phyloP scores from a whole-genome alignment of 2,888 invertebrate species.

The Netelia virgata region DNA sequence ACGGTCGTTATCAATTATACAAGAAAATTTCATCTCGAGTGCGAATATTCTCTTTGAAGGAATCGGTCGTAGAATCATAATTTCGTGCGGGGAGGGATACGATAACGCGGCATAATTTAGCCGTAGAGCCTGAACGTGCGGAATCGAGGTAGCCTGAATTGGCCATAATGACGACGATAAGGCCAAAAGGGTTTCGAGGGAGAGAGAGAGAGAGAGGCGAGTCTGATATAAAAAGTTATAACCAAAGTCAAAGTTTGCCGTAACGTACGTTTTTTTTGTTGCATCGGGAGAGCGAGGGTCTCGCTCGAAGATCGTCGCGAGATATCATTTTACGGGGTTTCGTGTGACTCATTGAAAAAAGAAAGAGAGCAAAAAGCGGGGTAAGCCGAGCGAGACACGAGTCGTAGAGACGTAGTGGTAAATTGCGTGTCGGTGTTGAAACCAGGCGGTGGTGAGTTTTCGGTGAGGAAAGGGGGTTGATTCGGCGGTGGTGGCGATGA shows the following conservation, averaged over 20 bases:
- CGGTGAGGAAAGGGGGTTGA: neutral
- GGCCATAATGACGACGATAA: constrained; percentile 49
- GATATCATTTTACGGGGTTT: constrained; percentile 56
- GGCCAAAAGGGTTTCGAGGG: constrained; percentile 20
- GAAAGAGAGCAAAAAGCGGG: constrained; percentile 9
- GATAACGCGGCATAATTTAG: constrained; percentile 31
- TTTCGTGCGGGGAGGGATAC: constrained; percentile 22
- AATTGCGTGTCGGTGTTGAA: constrained; percentile 60
- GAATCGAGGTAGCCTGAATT: constrained; percentile 28
- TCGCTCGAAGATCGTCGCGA: constrained; percentile 43
- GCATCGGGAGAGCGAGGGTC: constrained; percentile 20
- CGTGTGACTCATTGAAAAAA: constrained; percentile 63
- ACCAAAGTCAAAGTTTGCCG: constrained; percentile 44
- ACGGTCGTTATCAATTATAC: neutral
- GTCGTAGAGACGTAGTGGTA: constrained; percentile 18
- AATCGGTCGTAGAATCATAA: constrained; percentile 11
- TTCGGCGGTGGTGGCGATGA: constrained; percentile 47
- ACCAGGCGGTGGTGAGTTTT: constrained; percentile 3
- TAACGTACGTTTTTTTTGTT: constrained; percentile 28
- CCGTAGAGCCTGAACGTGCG: constrained; percentile 39
- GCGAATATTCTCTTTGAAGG: neutral
- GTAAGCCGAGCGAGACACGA: constrained; percentile 2
- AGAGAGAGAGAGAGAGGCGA: constrained; percentile 5
- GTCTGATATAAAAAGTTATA: constrained; percentile 54
- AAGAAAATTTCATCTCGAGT: neutral